Percentiles rank a stretch among this genome's conserved stretches.
Evolutionary conservation across 2,888 invertebrate species (phyloP).

Genomic region (Coenonympha glycerion): DNA sequence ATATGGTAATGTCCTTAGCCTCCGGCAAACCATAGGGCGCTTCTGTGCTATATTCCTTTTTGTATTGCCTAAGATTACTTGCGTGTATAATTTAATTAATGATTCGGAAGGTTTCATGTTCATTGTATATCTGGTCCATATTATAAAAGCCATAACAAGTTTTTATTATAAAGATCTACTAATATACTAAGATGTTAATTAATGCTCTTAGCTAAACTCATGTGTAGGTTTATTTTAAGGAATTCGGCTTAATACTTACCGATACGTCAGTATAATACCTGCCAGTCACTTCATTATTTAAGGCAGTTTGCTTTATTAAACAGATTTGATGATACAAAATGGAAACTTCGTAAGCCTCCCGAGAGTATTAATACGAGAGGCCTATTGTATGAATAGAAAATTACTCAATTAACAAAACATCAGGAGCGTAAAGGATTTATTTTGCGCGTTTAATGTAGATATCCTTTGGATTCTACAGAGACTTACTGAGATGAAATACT

Average conservation of each 20-base stretch:
- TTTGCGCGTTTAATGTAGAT: slow-evolving; percentile 23
- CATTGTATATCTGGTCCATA: too few relatives aligned
- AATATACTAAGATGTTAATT: neutral
- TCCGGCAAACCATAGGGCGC: slow-evolving; percentile 49
- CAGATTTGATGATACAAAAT: slow-evolving; percentile 4
- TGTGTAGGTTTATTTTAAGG: neutral
- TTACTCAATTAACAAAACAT: slow-evolving; percentile 29
- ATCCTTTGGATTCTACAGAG: slow-evolving; percentile 23
- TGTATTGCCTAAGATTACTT: slow-evolving; percentile 20
- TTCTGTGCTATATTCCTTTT: slow-evolving; percentile 38
- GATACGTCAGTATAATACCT: neutral
- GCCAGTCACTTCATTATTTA: neutral
- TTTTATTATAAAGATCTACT: neutral
- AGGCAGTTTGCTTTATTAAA: too few relatives aligned
- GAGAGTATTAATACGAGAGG: slow-evolving; percentile 17
- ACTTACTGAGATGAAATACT: slow-evolving; percentile 37
- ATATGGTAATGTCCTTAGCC: slow-evolving; percentile 73
- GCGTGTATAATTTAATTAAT: neutral
- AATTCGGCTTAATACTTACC: neutral
- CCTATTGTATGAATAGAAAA: slow-evolving; percentile 24
- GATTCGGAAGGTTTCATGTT: neutral
- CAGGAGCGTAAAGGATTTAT: slow-evolving; percentile 27
- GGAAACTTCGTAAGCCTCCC: slow-evolving; percentile 14
- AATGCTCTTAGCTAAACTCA: too few relatives aligned
- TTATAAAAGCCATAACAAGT: neutral